phyloP scores from a whole-genome alignment of 2,113 vertebrate genomes.

The Hippopotamus amphibius region DNA sequence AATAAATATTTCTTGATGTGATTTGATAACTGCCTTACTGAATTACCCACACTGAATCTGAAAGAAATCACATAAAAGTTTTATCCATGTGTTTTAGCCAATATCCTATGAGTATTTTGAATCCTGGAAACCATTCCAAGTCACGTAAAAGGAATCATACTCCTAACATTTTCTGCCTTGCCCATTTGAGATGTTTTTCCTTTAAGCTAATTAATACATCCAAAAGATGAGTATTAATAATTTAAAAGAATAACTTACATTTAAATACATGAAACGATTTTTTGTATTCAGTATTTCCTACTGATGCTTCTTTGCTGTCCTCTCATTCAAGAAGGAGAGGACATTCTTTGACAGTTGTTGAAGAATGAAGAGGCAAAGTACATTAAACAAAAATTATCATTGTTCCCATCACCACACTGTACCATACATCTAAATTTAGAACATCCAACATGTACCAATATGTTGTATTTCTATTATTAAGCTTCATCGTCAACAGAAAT shows the following conservation, averaged over 20 bases:
- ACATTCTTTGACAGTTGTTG: not conserved
- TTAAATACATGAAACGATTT: not conserved
- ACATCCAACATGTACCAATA: not conserved
- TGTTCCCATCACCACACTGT: not conserved
- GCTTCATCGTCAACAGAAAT: not conserved
- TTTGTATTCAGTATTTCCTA: not conserved
- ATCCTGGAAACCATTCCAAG: not conserved
- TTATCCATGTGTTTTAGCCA: not conserved
- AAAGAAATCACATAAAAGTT: not conserved
- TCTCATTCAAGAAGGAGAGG: not conserved
- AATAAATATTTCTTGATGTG: not conserved
- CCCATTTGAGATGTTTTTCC: not conserved
- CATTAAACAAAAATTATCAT: not conserved
- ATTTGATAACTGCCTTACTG: not conserved
- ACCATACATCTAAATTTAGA: not conserved
- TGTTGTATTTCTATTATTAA: not conserved
- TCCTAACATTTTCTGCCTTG: not conserved
- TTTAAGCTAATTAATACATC: not conserved
- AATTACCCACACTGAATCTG: not conserved
- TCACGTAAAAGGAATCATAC: not conserved
- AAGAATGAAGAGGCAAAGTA: not conserved
- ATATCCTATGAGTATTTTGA: not conserved
- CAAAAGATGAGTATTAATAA: not conserved
- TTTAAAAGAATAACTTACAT: not conserved
- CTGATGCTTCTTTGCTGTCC: not conserved